phyloP scores from a whole-genome alignment of 2,797 vertebrate genomes.

The Gymnocypris eckloni region DNA sequence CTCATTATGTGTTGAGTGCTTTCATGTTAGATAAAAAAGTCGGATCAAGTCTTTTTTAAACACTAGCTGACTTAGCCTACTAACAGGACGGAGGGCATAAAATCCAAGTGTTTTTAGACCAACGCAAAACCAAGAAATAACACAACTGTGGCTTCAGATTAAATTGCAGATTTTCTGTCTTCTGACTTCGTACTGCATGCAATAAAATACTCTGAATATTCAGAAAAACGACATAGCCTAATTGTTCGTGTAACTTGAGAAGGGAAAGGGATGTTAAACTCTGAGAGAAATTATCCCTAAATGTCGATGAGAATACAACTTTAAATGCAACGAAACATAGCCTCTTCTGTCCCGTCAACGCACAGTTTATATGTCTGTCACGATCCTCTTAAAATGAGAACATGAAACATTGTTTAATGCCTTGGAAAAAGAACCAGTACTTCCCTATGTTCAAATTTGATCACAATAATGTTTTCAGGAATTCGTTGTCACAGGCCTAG shows the following conservation, averaged over 20 bases:
- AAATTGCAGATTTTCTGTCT: background rate
- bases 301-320: background rate
- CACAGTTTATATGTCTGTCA: background rate
- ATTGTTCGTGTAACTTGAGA: background rate
- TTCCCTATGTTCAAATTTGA: background rate
- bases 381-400: background rate
- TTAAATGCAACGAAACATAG: background rate
- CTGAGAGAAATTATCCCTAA: background rate
- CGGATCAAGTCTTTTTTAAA: background rate
- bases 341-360: background rate
- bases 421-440: background rate
- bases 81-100: background rate
- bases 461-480: background rate
- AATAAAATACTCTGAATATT: background rate
- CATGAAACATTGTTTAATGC: background rate
- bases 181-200: background rate
- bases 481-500: background rate
- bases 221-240: background rate
- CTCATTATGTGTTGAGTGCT: background rate
- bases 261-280: background rate
- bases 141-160: background rate
- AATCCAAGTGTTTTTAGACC: background rate
- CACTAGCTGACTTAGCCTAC: background rate
- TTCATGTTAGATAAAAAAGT: conserved; percentile 1
- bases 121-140: background rate